Conservation (phyloP, 1,140 invertebrate species). For the Zaprionus gabonicus region DNA sequence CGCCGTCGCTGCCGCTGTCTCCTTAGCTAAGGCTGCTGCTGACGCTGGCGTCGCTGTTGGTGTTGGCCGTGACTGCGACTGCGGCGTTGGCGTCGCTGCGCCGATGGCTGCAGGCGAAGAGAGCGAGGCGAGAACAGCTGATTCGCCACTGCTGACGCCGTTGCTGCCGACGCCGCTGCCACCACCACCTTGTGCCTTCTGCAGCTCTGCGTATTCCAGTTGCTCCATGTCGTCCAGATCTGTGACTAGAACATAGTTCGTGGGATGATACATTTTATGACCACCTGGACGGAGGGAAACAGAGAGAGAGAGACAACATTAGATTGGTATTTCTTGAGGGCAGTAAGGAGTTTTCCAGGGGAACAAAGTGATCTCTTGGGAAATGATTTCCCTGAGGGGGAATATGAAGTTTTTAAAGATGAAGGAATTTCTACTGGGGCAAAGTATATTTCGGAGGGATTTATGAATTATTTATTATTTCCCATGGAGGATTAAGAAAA, state of each 20-base stretch:
- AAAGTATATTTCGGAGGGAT: too few relatives aligned
- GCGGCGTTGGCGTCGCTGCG: constrained; percentile 41
- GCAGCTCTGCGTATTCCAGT: constrained; percentile 70
- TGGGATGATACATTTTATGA: constrained; percentile 96
- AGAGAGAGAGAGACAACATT: background rate
- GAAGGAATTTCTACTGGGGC: too few relatives aligned
- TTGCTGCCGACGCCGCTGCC: constrained; percentile 15
- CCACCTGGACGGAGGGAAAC: constrained; percentile 87
- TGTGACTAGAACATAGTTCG: constrained; percentile 95
- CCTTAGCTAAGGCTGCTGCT: background rate
- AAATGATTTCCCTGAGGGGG: too few relatives aligned
- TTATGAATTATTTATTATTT: too few relatives aligned
- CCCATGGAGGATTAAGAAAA: too few relatives aligned
- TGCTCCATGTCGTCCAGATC: constrained; percentile 91
- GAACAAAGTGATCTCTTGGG: too few relatives aligned
- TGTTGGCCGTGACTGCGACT: background rate
- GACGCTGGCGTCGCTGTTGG: constrained; percentile 8
- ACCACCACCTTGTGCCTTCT: constrained; percentile 45
- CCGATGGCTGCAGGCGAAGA: constrained; percentile 60
- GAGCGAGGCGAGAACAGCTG: constrained; percentile 59
- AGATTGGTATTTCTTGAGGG: background rate
- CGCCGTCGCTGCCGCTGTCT: constrained; percentile 32
- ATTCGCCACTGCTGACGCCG: constrained; percentile 42
- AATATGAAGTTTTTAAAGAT: too few relatives aligned
- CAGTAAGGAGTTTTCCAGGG: too few relatives aligned